Conservation (phyloP, 2,113 vertebrate genomes). For the Castor canadensis region DNA sequence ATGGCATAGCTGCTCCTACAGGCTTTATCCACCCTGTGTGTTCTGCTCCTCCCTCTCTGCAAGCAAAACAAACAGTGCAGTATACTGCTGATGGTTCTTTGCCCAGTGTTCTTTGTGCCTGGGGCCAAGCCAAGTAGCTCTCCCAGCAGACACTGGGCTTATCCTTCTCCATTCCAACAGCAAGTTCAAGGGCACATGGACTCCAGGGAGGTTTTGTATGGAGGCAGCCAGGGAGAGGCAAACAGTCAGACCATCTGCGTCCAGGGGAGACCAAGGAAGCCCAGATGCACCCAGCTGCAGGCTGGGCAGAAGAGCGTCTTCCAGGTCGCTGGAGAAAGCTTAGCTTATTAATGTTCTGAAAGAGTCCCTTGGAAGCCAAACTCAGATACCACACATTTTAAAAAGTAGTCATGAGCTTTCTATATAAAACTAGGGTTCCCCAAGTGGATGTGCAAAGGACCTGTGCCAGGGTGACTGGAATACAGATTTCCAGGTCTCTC, state of each 20-base stretch:
- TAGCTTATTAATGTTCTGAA: background rate
- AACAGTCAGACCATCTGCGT: no score
- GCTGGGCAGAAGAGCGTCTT: no score
- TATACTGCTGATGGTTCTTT: background rate
- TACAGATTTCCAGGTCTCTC: fast-evolving
- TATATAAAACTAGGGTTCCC: fast-evolving
- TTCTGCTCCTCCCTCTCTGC: background rate
- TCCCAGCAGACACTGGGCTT: background rate
- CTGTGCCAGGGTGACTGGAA: no score
- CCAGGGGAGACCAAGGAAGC: background rate
- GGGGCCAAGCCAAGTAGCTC: fast-evolving
- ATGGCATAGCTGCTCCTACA: background rate
- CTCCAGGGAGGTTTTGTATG: no score
- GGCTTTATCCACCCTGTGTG: background rate
- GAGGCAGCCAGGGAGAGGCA: background rate
- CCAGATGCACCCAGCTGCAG: background rate
- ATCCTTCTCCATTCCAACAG: no score
- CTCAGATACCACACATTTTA: background rate
- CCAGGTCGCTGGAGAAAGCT: fast-evolving
- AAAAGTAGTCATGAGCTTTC: fast-evolving
- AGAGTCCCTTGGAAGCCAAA: fast-evolving
- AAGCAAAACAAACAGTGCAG: background rate
- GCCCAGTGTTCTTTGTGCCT: background rate
- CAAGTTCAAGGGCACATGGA: no score
- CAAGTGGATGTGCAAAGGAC: fast-evolving